Evolutionary conservation across 2,888 invertebrate species (phyloP), one percentile per base, ranked within the genome.

Genomic region (Callinectes sapidus): DNA sequence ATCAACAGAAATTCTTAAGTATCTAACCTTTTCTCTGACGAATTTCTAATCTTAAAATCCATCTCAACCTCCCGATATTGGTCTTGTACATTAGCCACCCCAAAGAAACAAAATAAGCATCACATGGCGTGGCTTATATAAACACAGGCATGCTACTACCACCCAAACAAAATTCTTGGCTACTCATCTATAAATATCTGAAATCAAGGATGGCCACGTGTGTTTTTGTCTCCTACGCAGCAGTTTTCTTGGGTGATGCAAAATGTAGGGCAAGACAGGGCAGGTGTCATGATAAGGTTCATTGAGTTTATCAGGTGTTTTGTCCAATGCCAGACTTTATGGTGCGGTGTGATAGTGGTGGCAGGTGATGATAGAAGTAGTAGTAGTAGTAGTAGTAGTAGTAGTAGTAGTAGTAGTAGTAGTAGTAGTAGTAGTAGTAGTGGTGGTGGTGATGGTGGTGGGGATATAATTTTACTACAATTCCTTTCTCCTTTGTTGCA

Each of bases 81-180:
- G n/a, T n/a, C n/a, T n/a, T n/a, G n/a, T n/a, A n/a, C n/a, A n/a
- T n/a, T n/a, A n/a, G n/a, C n/a, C n/a, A n/a, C n/a, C n/a, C n/a
- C n/a, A n/a, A n/a, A n/a, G n/a, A n/a, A n/a, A 35, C 39, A 35
- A 35, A 86, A 86, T 39, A 2, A 39, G 39, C 39, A 35, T 39
- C 35, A 81, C 28, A 16, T 61, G 23, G 23, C 48, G 8, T 48
- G 48, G 23, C 61, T 18, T 61, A 61, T 28, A n/a, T 28, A 77
- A 77, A 77, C 71, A 77, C n/a, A 77, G 48, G 6, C 71, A 77
- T 28, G 23, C 71, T 6, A n/a, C 23, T 61, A 61, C 1, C 71
- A 77, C 28, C 71, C n/a, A 77, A 28, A 77, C 71, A 77, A 77
- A n/a, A n/a, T 81, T 81, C 81, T 32, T 81, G 32, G 18, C 71